Percentiles rank a stretch among this genome's conserved stretches.
Conservation (phyloP, 2,113 vertebrate genomes). For the Halcyon senegalensis region DNA sequence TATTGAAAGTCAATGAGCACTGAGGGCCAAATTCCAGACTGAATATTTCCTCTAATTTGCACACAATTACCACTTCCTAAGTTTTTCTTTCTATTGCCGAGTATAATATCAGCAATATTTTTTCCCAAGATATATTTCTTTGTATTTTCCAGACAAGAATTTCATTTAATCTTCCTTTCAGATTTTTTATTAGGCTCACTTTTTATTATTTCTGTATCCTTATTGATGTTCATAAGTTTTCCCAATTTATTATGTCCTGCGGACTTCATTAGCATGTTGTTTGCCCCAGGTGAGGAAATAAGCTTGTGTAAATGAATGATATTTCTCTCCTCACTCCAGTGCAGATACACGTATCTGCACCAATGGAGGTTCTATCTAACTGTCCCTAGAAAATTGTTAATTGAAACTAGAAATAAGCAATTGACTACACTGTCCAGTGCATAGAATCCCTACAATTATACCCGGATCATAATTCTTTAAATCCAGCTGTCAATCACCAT, state of each 20-base stretch:
- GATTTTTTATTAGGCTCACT: background rate
- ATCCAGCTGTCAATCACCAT: background rate
- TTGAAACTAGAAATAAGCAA: background rate
- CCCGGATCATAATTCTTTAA: background rate
- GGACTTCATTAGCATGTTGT: background rate
- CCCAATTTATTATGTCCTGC: background rate
- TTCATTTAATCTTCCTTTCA: background rate
- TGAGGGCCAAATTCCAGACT: background rate
- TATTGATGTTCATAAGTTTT: background rate
- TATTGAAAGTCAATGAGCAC: background rate
- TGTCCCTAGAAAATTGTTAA: background rate
- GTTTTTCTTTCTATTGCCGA: background rate
- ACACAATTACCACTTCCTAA: background rate
- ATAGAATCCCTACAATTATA: background rate
- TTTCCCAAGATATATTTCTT: background rate
- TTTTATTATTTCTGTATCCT: conserved; percentile 1
- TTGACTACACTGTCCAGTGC: background rate
- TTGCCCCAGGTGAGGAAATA: background rate
- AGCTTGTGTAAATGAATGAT: background rate
- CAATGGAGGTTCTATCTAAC: background rate
- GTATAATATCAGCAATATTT: background rate
- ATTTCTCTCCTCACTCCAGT: background rate
- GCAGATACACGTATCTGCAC: background rate
- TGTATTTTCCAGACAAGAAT: background rate
- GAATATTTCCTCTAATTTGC: background rate